phyloP scores from a whole-genome alignment of 2,888 invertebrate genomes.

The Molorchus minor region DNA sequence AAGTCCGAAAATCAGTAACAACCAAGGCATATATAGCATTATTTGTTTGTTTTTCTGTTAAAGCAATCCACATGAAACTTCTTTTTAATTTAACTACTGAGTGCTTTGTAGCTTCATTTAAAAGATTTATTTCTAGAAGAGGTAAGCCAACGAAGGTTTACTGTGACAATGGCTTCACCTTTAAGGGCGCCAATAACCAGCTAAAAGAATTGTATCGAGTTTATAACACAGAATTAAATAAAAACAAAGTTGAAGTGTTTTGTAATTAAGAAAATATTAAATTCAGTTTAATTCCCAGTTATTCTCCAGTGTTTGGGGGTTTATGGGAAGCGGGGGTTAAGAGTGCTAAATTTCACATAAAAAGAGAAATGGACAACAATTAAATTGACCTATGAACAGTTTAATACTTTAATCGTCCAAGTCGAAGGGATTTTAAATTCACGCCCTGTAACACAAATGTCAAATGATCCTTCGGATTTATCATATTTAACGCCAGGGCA shows the following conservation, averaged over 20 bases:
- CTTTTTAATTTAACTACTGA: slow-evolving; percentile 1
- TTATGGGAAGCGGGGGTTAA: slow-evolving; percentile 6
- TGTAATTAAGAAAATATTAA: slow-evolving; percentile 6
- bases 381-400: no score
- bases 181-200: not conserved
- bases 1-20: not conserved
- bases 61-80: not conserved
- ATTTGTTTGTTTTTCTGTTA: not conserved
- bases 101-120: slow-evolving; percentile 2
- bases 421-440: no score
- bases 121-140: not conserved
- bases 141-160: not conserved
- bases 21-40: not conserved
- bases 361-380: not conserved
- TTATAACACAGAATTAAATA: slow-evolving; percentile 3
- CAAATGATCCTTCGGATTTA: no score
- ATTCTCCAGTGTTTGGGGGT: slow-evolving; percentile 3
- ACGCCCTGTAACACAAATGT: no score
- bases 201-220: not conserved
- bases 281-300: not conserved
- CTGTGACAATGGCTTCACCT: not conserved
- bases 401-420: no score
- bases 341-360: slow-evolving; percentile 1
- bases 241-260: not conserved
- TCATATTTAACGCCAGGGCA: no score